Conservation (phyloP, 2,113 vertebrate genomes). For the Grantiella picta region DNA sequence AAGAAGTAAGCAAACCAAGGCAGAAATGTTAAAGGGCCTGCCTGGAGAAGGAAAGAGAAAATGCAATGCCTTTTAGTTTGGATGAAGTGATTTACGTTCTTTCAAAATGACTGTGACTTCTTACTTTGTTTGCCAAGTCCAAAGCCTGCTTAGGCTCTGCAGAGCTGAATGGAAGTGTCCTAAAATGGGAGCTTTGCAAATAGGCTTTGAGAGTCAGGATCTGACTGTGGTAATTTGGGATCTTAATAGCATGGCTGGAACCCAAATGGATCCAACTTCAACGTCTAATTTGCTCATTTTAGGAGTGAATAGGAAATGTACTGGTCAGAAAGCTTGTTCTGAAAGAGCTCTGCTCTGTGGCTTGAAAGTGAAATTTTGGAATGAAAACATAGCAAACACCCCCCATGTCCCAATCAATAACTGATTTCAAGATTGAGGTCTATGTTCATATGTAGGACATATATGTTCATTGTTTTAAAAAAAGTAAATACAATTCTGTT, state of each 20-base stretch:
- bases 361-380: neutral
- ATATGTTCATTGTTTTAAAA: neutral
- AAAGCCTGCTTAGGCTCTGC: neutral
- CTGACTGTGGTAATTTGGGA: neutral
- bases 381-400: neutral
- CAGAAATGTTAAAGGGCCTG: neutral
- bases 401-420: rapidly evolving
- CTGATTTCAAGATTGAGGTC: neutral
- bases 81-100: neutral
- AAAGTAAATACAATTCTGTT: neutral
- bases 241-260: neutral
- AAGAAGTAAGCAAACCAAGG: neutral
- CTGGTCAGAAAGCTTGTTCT: neutral
- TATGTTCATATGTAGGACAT: neutral
- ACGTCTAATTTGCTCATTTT: neutral
- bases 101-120: neutral
- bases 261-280: neutral
- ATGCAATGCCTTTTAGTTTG: neutral
- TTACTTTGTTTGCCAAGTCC: neutral
- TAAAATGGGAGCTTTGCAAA: neutral
- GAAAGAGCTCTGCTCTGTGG: neutral
- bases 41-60: neutral
- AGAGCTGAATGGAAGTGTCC: neutral
- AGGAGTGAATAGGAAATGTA: neutral
- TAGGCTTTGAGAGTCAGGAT: neutral